Percentiles rank a stretch among this genome's conserved stretches.
phyloP scores from a whole-genome alignment of 2,113 vertebrate genomes.

The Semnornis frantzii region DNA sequence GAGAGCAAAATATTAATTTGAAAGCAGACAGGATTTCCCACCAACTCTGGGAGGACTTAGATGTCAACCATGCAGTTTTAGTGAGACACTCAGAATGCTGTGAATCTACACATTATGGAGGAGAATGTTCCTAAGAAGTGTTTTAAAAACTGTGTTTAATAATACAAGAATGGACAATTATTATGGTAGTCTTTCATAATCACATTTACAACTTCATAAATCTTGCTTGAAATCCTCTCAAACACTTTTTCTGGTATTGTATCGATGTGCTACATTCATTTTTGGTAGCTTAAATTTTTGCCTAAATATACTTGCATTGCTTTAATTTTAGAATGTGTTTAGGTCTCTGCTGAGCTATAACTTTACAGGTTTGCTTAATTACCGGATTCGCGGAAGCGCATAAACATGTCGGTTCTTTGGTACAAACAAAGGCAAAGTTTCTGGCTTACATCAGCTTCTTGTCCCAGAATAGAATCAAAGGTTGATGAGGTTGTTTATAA shows the following conservation, averaged over 20 bases:
- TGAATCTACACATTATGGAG: neutral
- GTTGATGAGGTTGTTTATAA: conserved; percentile 49
- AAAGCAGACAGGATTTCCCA: neutral
- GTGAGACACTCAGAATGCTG: neutral
- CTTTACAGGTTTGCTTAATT: conserved; percentile 1
- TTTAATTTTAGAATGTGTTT: conserved; percentile 4
- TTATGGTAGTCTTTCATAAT: neutral
- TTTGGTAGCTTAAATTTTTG: neutral
- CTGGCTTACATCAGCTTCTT: neutral
- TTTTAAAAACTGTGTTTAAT: neutral
- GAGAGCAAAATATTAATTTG: neutral
- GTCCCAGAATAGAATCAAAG: conserved; percentile 54
- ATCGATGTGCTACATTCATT: neutral
- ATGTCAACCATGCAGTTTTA: neutral
- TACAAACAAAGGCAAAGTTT: conserved; percentile 19
- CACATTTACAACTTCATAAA: neutral
- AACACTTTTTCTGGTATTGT: neutral
- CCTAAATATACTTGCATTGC: neutral
- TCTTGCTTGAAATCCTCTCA: neutral
- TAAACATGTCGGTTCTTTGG: neutral
- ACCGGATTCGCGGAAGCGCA: neutral
- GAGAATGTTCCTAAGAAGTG: neutral
- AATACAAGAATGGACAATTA: neutral
- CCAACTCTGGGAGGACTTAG: neutral
- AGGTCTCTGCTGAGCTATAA: neutral